These are phyloP conservation scores for Danionella cerebrum DNA, from an alignment of 2,113 vertebrate genomes.

Conservation along the genomic window DNA sequence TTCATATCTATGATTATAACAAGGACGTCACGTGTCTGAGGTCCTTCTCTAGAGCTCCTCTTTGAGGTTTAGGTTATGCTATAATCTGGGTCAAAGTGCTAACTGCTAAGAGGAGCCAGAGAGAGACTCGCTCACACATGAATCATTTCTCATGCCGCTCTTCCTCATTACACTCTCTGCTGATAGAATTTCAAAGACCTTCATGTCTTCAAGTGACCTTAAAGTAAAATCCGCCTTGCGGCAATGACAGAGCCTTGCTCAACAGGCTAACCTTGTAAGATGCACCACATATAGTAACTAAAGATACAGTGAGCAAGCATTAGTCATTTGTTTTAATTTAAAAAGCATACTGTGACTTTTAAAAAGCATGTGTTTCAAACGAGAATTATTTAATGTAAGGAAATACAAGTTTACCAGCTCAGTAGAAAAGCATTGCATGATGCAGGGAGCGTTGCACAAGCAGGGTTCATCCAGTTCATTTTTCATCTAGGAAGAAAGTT, in stretches of 20 bases:
- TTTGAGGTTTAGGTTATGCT: conserved; percentile 43
- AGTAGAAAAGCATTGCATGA: too few relatives aligned
- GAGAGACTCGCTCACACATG: conserved; percentile 44
- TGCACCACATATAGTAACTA: background rate
- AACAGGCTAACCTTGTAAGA: conserved; percentile 17
- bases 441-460: too few relatives aligned
- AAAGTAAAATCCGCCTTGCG: conserved; percentile 16
- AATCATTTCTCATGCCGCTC: conserved; percentile 42
- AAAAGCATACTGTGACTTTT: background rate
- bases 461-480: background rate
- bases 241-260: background rate
- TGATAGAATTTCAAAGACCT: conserved; percentile 30
- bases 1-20: conserved; percentile 21
- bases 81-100: conserved; percentile 65
- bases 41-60: conserved; percentile 40
- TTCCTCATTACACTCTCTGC: conserved; percentile 42
- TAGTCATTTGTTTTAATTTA: background rate
- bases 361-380: background rate
- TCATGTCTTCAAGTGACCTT: conserved; percentile 30
- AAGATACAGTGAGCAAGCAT: background rate
- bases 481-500: background rate
- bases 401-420: too few relatives aligned
- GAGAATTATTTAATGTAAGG: background rate
- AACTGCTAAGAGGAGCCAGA: conserved; percentile 50
- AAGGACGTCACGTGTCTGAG: conserved; percentile 30